Conservation (phyloP, 2,113 vertebrate species). For the Oriolus oriolus region DNA sequence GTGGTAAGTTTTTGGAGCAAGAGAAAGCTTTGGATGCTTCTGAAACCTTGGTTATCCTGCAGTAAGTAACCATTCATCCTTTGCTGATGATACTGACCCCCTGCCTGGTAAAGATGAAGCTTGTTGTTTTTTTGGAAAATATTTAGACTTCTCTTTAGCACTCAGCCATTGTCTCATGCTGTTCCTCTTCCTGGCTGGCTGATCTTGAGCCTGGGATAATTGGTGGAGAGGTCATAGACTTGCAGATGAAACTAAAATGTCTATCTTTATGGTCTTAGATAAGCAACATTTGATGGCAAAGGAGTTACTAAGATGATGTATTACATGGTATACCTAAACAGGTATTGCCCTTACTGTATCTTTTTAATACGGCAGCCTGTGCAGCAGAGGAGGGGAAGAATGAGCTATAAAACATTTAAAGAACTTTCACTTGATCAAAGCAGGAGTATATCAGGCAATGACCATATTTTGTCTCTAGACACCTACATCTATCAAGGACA, state of each 20-base stretch:
- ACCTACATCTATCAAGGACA: constrained; percentile 3
- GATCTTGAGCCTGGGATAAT: constrained; percentile 36
- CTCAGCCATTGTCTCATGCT: neutral
- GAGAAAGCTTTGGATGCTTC: neutral
- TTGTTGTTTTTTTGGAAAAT: neutral
- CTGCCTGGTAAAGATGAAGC: neutral
- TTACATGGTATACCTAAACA: neutral
- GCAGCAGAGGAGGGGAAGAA: neutral
- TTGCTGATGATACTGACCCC: constrained; percentile 1
- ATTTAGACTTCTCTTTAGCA: neutral
- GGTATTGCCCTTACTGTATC: neutral
- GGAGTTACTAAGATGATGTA: neutral
- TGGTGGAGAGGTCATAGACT: constrained; percentile 6
- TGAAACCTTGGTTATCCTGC: neutral
- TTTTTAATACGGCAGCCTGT: neutral
- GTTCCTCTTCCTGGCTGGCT: constrained; percentile 17
- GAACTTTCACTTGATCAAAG: neutral
- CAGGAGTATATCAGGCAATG: neutral
- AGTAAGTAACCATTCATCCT: neutral
- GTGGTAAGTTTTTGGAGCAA: neutral
- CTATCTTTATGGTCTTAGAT: neutral
- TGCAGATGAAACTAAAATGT: neutral
- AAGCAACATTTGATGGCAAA: neutral
- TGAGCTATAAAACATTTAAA: neutral
- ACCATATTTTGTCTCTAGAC: neutral